Base-by-base conservation (phyloP, 2,888 invertebrate genomes). In the Cerastoderma edule region DNA sequence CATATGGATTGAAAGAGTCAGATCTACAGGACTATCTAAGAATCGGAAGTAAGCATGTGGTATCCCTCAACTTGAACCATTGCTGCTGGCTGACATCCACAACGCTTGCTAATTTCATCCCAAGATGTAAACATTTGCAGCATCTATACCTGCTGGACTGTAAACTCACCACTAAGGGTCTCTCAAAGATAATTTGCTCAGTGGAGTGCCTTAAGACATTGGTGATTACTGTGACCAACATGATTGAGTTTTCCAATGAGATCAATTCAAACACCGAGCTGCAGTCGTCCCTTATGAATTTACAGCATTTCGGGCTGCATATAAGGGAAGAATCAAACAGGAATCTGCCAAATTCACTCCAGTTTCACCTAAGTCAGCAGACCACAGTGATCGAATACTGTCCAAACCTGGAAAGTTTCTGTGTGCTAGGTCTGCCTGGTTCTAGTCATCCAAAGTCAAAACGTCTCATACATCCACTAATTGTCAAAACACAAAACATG, bases 301-400 rank as follows among this genome's bases (percentile, higher is more conserved):
- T 91, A 8, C 72, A 83, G 32, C 82, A 86, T 53, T 82, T 91
- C 63, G 86, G 87, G 46, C 72, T 91, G 35, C 90, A 91, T 78
- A 89, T 89, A 66, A 83, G 87, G 63, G 89, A 88, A 50, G 87
- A 87, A 19, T 75, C 83, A 5, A 78, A 87, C 33, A 80, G 84
- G 33, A 81, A 86, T 70, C 74, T 79, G 10, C 75, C 83, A 16
- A 86, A 85, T 46, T 85, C 86, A 24, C 86, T 91, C 72, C 87
- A 88, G 67, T 90, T 90, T 70, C 85, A 88, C 48, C 86, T 83
- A 19, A 86, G 86, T 66, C 88, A 87, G 71, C 88, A 86, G 69
- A 85, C 82, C 27, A 89, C 89, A 0, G 75, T 91, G 33, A 86
- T 91, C 50, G 91, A 91, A 72, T 89, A 89, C 78, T 91, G 91